Percentiles rank a stretch among this genome's conserved stretches.
Conservation (phyloP, 1,140 invertebrate genomes). For the Drosophila insularis region DNA sequence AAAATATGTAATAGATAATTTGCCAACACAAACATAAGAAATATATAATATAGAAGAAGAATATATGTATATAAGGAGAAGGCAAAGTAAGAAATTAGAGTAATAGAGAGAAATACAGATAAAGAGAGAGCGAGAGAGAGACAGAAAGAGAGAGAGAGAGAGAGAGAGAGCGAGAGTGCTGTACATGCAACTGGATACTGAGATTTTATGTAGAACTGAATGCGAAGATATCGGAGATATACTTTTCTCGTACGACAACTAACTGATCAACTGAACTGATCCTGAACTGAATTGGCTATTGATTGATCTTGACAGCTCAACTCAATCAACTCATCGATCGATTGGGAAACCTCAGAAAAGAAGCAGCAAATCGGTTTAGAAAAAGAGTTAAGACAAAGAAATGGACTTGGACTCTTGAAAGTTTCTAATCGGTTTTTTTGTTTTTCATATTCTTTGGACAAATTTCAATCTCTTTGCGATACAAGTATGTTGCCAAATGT, state of each 20-base stretch:
- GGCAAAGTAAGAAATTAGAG: constrained; percentile 5
- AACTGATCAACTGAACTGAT: not conserved
- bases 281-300: too few relatives aligned
- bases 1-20: constrained; percentile 28
- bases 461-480: too few relatives aligned
- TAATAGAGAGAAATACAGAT: not conserved
- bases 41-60: constrained; percentile 1
- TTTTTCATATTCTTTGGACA: too few relatives aligned
- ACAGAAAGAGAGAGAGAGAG: constrained; percentile 18
- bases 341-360: too few relatives aligned
- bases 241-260: not conserved
- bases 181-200: constrained; percentile 55
- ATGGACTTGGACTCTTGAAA: too few relatives aligned
- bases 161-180: constrained; percentile 58
- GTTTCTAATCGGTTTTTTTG: too few relatives aligned
- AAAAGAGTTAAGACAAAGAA: too few relatives aligned
- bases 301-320: too few relatives aligned
- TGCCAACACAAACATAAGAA: constrained; percentile 29
- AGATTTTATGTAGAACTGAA: constrained; percentile 37
- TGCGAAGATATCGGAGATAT: constrained; percentile 42
- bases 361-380: too few relatives aligned
- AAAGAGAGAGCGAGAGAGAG: constrained; percentile 43
- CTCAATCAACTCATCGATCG: too few relatives aligned
- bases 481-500: too few relatives aligned
- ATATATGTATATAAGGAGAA: not conserved